These are phyloP conservation scores for Suncus etruscus DNA, from an alignment of 2,113 vertebrate genomes.

Conservation along the genomic window DNA sequence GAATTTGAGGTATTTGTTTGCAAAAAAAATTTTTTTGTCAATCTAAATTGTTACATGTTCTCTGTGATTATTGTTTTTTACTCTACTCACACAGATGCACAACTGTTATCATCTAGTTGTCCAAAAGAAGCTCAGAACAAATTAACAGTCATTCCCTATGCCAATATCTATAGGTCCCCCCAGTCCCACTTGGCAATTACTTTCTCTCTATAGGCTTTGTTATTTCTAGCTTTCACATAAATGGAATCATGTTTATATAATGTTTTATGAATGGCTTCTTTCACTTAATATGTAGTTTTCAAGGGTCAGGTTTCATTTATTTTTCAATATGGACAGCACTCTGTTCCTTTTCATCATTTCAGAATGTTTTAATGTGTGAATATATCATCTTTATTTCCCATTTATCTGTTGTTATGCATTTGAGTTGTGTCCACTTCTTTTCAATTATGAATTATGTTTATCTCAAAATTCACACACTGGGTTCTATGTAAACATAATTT, in stretches of 20 bases:
- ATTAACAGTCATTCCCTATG: background rate
- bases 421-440: background rate
- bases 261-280: background rate
- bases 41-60: background rate
- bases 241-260: background rate
- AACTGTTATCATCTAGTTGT: background rate
- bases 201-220: background rate
- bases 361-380: background rate
- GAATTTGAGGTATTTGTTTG: background rate
- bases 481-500: background rate
- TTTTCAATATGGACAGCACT: background rate
- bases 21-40: background rate
- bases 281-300: background rate
- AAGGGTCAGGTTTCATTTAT: background rate
- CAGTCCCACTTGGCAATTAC: accelerated
- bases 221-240: background rate
- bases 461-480: background rate
- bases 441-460: background rate
- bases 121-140: accelerated
- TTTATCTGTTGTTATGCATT: background rate
- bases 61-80: background rate
- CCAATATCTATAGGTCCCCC: background rate
- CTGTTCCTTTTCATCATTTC: background rate
- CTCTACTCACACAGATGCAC: background rate
- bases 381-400: background rate